phyloP scores from a whole-genome alignment of 2,797 vertebrate species.

The Esox lucius region DNA sequence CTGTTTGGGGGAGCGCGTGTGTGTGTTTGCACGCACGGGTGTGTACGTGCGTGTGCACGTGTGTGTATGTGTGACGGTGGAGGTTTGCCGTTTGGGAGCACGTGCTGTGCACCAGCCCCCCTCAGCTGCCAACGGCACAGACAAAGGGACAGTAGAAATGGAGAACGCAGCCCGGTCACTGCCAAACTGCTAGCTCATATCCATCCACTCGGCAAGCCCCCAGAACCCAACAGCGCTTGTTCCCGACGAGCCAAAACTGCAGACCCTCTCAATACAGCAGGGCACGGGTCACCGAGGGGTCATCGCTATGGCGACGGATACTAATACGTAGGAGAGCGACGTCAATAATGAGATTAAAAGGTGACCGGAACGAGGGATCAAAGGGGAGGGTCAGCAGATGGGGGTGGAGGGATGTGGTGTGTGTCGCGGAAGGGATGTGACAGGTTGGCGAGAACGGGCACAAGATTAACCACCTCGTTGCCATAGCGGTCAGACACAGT shows the following conservation, averaged over 20 bases:
- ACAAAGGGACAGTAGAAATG: background rate
- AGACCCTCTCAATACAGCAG: background rate
- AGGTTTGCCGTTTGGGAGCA: background rate
- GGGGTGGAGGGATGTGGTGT: background rate
- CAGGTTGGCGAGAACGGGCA: background rate
- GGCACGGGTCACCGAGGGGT: background rate
- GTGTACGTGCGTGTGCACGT: constrained; percentile 8
- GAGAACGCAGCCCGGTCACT: background rate
- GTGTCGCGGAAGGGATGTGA: background rate
- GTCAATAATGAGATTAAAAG: constrained; percentile 21
- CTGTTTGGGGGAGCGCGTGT: background rate
- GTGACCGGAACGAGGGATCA: constrained; percentile 1
- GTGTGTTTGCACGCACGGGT: background rate
- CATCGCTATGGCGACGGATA: background rate
- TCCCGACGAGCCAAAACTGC: background rate
- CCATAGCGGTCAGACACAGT: background rate
- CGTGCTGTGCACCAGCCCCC: background rate
- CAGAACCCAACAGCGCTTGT: too few species aligned
- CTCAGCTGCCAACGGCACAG: background rate
- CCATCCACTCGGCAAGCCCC: background rate
- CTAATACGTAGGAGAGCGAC: constrained; percentile 9
- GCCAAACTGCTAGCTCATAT: background rate
- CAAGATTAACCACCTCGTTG: background rate
- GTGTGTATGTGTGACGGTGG: constrained; percentile 7
- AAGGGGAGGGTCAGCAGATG: background rate